Percentiles rank a stretch among this genome's conserved stretches.
Evolutionary conservation across 2,797 vertebrate species (phyloP).

Genomic region (Chromobotia macracanthus): DNA sequence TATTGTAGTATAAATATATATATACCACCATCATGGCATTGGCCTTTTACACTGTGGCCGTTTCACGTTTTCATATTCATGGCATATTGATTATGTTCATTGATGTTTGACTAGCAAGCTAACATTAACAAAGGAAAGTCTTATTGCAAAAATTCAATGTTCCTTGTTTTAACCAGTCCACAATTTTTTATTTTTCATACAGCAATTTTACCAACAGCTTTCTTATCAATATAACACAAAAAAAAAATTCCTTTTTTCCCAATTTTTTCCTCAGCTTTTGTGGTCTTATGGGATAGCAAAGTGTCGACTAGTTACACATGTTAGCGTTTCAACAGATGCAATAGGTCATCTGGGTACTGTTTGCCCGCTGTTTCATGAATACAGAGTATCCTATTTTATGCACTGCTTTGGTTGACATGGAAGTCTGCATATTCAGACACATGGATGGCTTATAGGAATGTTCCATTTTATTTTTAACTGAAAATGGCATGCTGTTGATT

Average conservation of each 20-base stretch:
- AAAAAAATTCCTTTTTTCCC: background rate
- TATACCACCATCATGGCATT: no score
- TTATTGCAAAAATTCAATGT: no score
- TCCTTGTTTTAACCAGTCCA: no score
- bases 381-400: background rate
- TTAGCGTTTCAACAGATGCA: background rate
- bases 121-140: no score
- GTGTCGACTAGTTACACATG: background rate
- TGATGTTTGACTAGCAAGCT: no score
- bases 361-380: background rate
- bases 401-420: background rate
- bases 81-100: no score
- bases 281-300: background rate
- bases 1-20: no score
- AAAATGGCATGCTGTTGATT: background rate
- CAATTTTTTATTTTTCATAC: background rate
- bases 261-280: background rate
- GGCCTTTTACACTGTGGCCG: no score
- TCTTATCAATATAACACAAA: background rate
- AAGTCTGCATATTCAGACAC: background rate
- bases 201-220: no score
- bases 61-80: no score
- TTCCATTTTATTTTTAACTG: background rate
- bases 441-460: background rate
- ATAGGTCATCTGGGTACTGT: background rate